Percentiles rank a stretch among this genome's conserved stretches.
Conservation (phyloP, 2,797 vertebrate genomes). For the Acanthurus tractus region DNA sequence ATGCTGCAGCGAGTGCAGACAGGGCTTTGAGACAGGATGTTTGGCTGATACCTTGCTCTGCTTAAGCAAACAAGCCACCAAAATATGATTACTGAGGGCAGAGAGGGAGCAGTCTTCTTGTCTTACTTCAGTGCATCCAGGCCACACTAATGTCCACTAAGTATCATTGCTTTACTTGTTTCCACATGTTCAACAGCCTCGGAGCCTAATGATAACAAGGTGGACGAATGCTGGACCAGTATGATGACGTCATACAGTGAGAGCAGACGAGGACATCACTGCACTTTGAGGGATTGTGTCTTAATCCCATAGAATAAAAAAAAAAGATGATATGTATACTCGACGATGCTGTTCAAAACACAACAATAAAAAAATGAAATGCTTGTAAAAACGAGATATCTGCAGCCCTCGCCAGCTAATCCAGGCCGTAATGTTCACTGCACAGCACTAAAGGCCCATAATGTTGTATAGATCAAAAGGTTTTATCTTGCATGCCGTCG, state of each 20-base stretch:
- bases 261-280: neutral
- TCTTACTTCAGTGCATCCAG: conserved; percentile 67
- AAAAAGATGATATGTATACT: neutral
- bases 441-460: neutral
- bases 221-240: conserved; percentile 34
- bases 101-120: conserved; percentile 68
- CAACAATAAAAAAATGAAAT: neutral
- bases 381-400: neutral
- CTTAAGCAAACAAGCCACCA: conserved; percentile 90
- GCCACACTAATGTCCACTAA: conserved; percentile 67
- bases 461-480: neutral
- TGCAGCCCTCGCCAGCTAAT: neutral
- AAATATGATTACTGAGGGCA: conserved; percentile 85
- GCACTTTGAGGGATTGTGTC: neutral
- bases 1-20: conserved; percentile 80
- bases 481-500: neutral
- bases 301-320: neutral
- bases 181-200: conserved; percentile 64
- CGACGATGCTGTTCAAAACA: neutral
- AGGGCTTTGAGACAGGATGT: conserved; percentile 89
- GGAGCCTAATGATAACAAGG: conserved; percentile 46
- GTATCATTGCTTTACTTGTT: conserved; percentile 62
- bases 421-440: neutral
- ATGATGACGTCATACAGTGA: conserved; percentile 21
- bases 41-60: conserved; percentile 88